Evolutionary conservation across 1,140 invertebrate genomes (phyloP).

Genomic region (Melitaea cinxia): DNA sequence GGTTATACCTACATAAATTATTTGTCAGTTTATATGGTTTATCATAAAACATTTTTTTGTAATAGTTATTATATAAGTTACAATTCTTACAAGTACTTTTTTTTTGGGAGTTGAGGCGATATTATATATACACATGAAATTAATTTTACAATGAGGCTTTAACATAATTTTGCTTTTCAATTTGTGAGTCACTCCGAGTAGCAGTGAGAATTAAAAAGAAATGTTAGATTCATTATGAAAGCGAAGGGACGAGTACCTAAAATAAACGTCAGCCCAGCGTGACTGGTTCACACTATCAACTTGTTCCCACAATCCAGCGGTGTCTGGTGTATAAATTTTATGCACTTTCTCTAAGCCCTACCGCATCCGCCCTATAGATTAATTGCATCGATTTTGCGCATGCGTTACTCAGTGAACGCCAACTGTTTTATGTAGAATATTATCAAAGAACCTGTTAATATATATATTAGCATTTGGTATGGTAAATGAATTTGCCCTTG

Average conservation of each 20-base stretch:
- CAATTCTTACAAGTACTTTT: too few species aligned
- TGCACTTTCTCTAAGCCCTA: conserved; percentile 51
- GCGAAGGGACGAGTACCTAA: conserved; percentile 18
- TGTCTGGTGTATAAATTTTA: conserved; percentile 35
- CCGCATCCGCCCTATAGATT: conserved; percentile 42
- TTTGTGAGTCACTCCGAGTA: background rate
- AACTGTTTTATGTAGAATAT: background rate
- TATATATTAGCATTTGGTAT: background rate
- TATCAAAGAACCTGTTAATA: background rate
- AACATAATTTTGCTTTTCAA: background rate
- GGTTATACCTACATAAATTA: too few species aligned
- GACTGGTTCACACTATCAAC: conserved; percentile 43
- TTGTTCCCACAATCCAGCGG: conserved; percentile 40
- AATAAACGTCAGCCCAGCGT: conserved; percentile 30
- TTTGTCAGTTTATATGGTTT: too few species aligned
- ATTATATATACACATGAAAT: too few species aligned
- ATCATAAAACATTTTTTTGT: too few species aligned
- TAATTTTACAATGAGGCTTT: too few species aligned
- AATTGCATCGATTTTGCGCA: conserved; percentile 34
- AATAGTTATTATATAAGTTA: too few species aligned
- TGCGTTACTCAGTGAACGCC: background rate
- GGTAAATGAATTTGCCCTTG: too few species aligned
- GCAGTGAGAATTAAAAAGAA: background rate
- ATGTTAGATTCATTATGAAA: conserved; percentile 17
- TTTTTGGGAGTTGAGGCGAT: too few species aligned